Evolutionary conservation across 2,888 invertebrate genomes (phyloP).

Genomic region (Leistus spinibarbis): DNA sequence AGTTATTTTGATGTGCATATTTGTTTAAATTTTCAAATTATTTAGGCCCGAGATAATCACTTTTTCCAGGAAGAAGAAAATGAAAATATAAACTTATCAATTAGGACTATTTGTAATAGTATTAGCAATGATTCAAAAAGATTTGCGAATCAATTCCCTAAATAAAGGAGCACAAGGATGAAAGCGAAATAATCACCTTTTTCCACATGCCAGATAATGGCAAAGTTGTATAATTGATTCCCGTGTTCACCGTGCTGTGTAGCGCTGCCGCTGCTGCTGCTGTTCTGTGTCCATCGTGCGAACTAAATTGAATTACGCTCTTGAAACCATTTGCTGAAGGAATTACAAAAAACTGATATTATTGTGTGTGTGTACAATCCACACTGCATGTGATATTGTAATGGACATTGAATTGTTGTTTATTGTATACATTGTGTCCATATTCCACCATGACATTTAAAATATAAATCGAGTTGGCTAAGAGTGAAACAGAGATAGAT

Average conservation of each 20-base stretch:
- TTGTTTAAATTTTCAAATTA: too few relatives aligned
- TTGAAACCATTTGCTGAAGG: constrained; percentile 20
- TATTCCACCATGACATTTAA: not conserved
- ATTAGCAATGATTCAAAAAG: not conserved
- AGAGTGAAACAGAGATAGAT: not conserved
- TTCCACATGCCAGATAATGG: constrained; percentile 28
- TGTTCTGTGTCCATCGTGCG: constrained; percentile 11
- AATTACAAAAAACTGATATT: constrained; percentile 1
- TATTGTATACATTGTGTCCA: not conserved
- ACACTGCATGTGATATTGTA: constrained; percentile 17
- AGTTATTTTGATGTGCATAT: too few relatives aligned
- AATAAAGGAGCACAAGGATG: constrained; percentile 26
- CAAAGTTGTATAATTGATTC: constrained; percentile 38
- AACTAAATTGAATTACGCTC: constrained; percentile 35
- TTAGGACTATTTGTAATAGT: not conserved
- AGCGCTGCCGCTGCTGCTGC: not conserved
- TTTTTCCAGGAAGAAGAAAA: too few relatives aligned
- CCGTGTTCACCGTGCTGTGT: not conserved
- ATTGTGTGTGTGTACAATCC: not conserved
- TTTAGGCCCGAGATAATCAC: too few relatives aligned
- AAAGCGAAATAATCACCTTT: constrained; percentile 16
- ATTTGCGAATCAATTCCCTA: not conserved
- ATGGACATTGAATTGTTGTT: constrained; percentile 30
- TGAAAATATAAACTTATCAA: too few relatives aligned
- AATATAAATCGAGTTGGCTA: not conserved